These are phyloP conservation scores for Hesperia comma DNA, from an alignment of 2,888 invertebrate species.

Conservation along the genomic window DNA sequence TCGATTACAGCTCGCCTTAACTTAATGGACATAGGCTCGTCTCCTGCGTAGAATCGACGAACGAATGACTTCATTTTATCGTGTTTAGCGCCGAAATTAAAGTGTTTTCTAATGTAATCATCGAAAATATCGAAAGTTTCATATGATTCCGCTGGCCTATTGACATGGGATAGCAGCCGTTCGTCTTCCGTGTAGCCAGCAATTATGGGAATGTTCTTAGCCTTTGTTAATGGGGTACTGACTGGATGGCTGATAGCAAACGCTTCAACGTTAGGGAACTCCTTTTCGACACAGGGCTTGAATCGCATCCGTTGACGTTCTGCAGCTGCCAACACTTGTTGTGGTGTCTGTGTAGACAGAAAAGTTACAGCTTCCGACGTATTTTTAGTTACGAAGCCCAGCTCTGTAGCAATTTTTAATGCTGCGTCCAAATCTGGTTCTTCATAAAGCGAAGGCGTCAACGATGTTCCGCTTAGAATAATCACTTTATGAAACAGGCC, in stretches of 20 bases:
- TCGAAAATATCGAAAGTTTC: conserved; percentile 43
- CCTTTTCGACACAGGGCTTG: conserved; percentile 56
- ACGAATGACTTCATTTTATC: conserved; percentile 47
- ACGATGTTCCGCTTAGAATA: conserved; percentile 57
- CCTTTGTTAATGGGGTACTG: conserved; percentile 50
- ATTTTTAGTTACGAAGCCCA: conserved; percentile 53
- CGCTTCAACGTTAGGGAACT: conserved; percentile 53
- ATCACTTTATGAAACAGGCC: conserved; percentile 59
- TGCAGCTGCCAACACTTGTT: conserved; percentile 49
- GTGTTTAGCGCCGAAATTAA: not conserved
- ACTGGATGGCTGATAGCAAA: conserved; percentile 56
- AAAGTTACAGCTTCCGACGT: conserved; percentile 54
- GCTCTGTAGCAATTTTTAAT: conserved; percentile 51
- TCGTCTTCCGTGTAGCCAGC: conserved; percentile 62
- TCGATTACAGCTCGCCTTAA: conserved; percentile 46
- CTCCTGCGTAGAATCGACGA: conserved; percentile 61
- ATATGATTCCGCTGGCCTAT: conserved; percentile 45
- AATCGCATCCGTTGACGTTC: conserved; percentile 45
- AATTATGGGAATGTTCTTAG: conserved; percentile 52
- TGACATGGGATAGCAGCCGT: conserved; percentile 40
- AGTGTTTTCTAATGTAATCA: conserved; percentile 2
- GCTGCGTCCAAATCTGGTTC: conserved; percentile 50
- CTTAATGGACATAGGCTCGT: conserved; percentile 47
- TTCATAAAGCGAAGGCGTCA: conserved; percentile 44
- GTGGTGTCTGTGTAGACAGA: conserved; percentile 45